Evolutionary conservation across 2,888 invertebrate species (phyloP), one percentile per base, ranked within the genome.

Genomic region (Lydus trimaculatus): DNA sequence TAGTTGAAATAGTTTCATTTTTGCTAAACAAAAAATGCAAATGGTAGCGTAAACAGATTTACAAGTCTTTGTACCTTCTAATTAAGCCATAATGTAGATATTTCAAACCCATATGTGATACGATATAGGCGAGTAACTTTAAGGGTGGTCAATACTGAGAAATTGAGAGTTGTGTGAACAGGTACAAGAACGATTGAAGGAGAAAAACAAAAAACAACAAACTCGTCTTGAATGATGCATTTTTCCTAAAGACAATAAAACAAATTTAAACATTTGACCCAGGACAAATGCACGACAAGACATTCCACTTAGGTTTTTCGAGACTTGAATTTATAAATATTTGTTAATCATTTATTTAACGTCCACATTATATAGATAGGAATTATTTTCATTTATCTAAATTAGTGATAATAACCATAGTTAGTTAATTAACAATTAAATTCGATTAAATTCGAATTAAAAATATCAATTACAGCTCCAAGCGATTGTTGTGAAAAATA

Each of bases 261-360:
- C 78, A 79, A 81, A 82, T 79, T 78, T 79, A 80, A 81, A 81
- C 76, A 78, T 80, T 81, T 79, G 77, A 80, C 78, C 78, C 78
- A 75, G 79, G 81, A 83, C 82, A 83, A 82, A 83, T 82, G 81
- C 79, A 80, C 76, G 79, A 83, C 83, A 83, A 81, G 83, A 82
- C 80, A 83, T 82, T 82, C 83, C 83, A 83, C 83, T 83, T 83
- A 83, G 80, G 77, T 71, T 74, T 75, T 71, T 72, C 78, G 70
- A 73, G 79, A 74, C 80, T 79, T 78, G 80, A 81, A 80, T 81
- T 56, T 82, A 82, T 82, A 82, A 82, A 82, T 82, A 82, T 83
- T 82, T 82, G 81, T 81, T 81, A 79, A 81, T 81, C 79, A 79
- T 76, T 77, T 75, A 74, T 76, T 77, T 73, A 56, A 56, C 56